Evolutionary conservation across 2,113 vertebrate genomes (phyloP).

Genomic region (Turnix velox): DNA sequence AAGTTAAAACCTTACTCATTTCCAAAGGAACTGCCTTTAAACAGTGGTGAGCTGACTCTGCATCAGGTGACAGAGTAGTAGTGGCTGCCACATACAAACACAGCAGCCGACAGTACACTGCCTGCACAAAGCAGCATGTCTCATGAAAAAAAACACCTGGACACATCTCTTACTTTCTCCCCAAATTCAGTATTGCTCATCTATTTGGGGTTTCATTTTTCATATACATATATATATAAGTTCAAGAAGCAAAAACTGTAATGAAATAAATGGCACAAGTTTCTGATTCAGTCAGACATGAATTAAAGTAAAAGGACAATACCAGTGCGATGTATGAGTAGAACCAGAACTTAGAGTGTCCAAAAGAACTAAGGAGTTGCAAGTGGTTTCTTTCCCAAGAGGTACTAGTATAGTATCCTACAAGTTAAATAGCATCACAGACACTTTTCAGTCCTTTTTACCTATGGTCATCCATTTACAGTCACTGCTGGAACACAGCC

Average conservation of each 20-base stretch:
- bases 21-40: not conserved
- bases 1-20: not conserved
- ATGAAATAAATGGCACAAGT: not conserved
- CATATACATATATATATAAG: not conserved
- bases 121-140: not conserved
- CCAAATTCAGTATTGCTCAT: not conserved
- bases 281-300: not conserved
- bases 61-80: conserved; percentile 63
- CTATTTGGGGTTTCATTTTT: not conserved
- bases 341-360: not conserved
- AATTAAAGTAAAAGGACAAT: not conserved
- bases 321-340: not conserved
- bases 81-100: conserved; percentile 42
- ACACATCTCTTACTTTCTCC: not conserved
- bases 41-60: not conserved
- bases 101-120: conserved; percentile 74
- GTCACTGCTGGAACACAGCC: not conserved
- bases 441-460: not conserved
- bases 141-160: not conserved
- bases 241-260: not conserved
- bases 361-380: not conserved
- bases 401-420: not conserved
- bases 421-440: not conserved
- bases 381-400: not conserved
- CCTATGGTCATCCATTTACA: fast-evolving